phyloP scores from a whole-genome alignment of 2,888 invertebrate species.

The Drosophila austrosaltans region DNA sequence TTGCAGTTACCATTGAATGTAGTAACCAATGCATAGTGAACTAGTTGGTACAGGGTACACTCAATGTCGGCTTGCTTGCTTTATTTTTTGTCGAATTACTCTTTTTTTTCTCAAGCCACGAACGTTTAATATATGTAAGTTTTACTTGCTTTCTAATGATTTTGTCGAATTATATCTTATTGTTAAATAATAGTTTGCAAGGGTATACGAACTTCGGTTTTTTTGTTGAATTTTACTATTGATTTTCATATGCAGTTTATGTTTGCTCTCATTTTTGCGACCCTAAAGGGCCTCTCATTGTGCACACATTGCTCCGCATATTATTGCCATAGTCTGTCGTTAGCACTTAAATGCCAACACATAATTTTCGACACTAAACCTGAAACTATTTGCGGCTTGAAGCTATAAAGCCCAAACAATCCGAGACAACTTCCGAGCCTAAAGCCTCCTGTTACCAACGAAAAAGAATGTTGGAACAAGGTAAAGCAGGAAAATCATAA shows the following conservation, averaged over 20 bases:
- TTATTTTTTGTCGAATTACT: too few species aligned
- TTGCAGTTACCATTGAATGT: too few species aligned
- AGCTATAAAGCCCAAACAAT: conserved; percentile 27
- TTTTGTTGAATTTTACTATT: conserved; percentile 16
- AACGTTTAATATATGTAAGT: too few species aligned
- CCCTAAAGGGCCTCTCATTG: conserved; percentile 48
- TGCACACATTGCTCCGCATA: conserved; percentile 43
- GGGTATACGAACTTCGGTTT: too few species aligned
- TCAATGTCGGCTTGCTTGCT: too few species aligned
- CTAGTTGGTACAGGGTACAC: too few species aligned
- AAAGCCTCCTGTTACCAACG: conserved; percentile 3
- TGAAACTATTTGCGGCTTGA: conserved; percentile 58
- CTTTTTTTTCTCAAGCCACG: too few species aligned
- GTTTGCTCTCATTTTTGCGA: conserved; percentile 62
- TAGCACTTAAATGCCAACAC: conserved; percentile 56
- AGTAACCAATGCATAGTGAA: too few species aligned
- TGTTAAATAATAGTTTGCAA: too few species aligned
- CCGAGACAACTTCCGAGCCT: background rate
- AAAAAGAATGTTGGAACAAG: background rate
- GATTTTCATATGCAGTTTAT: conserved; percentile 67
- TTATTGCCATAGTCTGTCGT: conserved; percentile 8
- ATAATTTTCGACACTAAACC: conserved; percentile 69
- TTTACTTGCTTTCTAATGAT: too few species aligned
- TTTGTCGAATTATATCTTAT: too few species aligned
- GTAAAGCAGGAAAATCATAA: conserved; percentile 49